A percentile compares a stretch with the other conserved stretches of the same genome.
These are phyloP conservation scores for Empis stercorea DNA, from an alignment of 2,888 invertebrate genomes.

Conservation along the genomic window DNA sequence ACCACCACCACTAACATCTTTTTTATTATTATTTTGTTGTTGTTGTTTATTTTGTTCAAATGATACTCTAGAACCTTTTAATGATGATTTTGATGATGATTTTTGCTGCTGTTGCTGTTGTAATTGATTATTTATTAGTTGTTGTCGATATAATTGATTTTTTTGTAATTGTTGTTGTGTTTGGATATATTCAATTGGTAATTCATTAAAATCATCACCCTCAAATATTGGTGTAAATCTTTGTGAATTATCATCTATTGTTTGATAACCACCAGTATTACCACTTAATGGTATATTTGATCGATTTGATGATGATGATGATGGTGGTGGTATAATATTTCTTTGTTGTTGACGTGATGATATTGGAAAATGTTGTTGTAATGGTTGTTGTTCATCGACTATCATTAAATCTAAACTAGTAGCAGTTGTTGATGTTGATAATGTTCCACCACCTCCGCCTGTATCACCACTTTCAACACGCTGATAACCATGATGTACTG, in stretches of 20 bases:
- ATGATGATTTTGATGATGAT: constrained; percentile 17
- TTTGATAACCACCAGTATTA: neutral
- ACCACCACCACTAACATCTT: too few relatives aligned
- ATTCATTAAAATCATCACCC: constrained; percentile 22
- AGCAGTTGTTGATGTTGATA: constrained; percentile 49
- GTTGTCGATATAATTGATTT: neutral
- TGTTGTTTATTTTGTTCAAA: constrained; percentile 26
- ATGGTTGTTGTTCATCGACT: constrained; percentile 13
- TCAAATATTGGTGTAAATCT: constrained; percentile 24
- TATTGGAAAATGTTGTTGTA: constrained; percentile 1
- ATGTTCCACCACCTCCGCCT: constrained; percentile 29
- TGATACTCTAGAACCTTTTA: constrained; percentile 35
- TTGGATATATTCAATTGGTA: constrained; percentile 24
- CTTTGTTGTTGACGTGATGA: constrained; percentile 1
- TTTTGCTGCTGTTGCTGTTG: constrained; percentile 23
- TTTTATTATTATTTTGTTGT: too few relatives aligned
- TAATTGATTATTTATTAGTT: constrained; percentile 3
- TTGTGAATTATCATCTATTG: neutral
- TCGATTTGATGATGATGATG: neutral
- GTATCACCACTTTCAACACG: constrained; percentile 26
- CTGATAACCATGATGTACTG: constrained; percentile 29
- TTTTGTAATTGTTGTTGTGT: constrained; percentile 14
- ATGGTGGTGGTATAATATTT: too few relatives aligned
- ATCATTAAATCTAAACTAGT: constrained; percentile 43
- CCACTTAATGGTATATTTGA: too few relatives aligned